These are phyloP conservation scores for Aldabrachelys gigantea DNA, from an alignment of 2,113 vertebrate species.

Conservation along the genomic window DNA sequence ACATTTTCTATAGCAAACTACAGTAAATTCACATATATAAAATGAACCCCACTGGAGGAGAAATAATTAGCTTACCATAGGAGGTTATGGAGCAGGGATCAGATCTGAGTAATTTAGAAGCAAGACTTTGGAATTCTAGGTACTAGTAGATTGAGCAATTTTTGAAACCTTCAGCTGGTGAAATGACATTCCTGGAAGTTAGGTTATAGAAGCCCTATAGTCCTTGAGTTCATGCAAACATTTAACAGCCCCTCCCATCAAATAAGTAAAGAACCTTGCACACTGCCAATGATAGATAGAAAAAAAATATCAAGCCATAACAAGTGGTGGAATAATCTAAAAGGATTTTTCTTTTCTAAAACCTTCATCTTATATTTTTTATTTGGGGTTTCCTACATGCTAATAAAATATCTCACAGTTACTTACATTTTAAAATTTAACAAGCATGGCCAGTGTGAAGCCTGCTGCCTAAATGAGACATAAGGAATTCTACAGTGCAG, in stretches of 20 bases:
- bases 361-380: background rate
- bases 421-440: background rate
- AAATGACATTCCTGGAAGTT: background rate
- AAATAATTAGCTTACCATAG: slow-evolving; percentile 31
- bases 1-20: slow-evolving; percentile 36
- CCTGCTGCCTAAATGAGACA: background rate
- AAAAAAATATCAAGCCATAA: background rate
- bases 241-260: slow-evolving; percentile 3
- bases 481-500: background rate
- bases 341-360: background rate
- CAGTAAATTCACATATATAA: slow-evolving; percentile 45
- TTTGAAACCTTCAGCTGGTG: background rate
- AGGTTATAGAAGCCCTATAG: slow-evolving; percentile 18
- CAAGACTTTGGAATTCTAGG: background rate
- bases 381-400: background rate
- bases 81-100: background rate
- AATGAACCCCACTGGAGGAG: background rate
- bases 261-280: slow-evolving; percentile 8
- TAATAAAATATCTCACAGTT: background rate
- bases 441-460: background rate
- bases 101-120: background rate
- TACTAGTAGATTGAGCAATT: background rate
- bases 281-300: background rate
- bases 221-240: slow-evolving; percentile 33
- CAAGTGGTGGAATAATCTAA: background rate